A percentile compares a stretch with the other conserved stretches of the same genome.
These are phyloP conservation scores for Zosterops pallidus DNA, from an alignment of 2,113 vertebrate species.

Conservation along the genomic window DNA sequence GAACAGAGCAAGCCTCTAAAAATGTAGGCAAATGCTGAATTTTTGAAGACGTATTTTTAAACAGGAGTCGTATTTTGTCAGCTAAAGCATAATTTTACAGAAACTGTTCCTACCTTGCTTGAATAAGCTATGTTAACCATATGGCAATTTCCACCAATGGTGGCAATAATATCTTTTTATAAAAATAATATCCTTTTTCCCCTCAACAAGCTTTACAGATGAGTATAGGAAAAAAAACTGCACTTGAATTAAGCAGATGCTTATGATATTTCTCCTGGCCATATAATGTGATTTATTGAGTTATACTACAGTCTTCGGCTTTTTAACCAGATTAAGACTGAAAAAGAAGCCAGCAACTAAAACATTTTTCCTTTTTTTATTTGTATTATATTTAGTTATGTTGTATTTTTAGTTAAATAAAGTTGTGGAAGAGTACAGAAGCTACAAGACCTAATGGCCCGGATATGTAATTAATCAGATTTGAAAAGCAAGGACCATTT, in stretches of 20 bases:
- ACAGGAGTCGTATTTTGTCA: background rate
- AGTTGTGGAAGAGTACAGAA: background rate
- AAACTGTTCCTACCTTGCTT: background rate
- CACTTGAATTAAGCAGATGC: slow-evolving; percentile 44
- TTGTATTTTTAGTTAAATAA: slow-evolving; percentile 43
- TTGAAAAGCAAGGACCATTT: slow-evolving; percentile 6
- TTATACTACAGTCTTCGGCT: slow-evolving; percentile 44
- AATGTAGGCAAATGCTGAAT: background rate
- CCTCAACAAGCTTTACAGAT: background rate
- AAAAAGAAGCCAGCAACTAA: slow-evolving; percentile 32
- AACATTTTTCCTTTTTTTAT: slow-evolving; percentile 20
- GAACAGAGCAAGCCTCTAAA: background rate
- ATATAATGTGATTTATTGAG: slow-evolving; percentile 47
- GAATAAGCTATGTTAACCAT: background rate
- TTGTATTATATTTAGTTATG: slow-evolving; percentile 1
- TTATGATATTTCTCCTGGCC: slow-evolving; percentile 45
- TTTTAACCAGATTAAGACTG: slow-evolving; percentile 59
- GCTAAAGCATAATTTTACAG: background rate
- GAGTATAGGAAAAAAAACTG: background rate
- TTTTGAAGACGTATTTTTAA: background rate
- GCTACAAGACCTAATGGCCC: background rate
- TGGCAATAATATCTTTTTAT: background rate
- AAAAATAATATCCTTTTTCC: background rate
- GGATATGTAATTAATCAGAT: slow-evolving; percentile 11
- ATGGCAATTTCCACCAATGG: background rate